These are phyloP conservation scores for Forficula auricularia DNA, from an alignment of 1,140 invertebrate genomes.

Conservation along the genomic window DNA sequence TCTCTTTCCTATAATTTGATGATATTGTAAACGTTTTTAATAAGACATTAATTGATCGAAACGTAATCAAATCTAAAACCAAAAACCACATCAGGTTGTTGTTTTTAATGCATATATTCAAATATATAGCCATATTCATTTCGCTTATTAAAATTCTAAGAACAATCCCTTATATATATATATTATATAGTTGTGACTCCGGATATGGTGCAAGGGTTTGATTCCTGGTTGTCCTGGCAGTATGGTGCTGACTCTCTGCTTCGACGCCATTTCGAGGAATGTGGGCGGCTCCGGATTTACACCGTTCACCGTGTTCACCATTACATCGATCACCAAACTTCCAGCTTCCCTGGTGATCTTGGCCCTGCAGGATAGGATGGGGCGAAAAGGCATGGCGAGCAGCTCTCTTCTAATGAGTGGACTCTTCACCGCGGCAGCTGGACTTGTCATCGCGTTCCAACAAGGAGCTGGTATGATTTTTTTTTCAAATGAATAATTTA, in stretches of 20 bases:
- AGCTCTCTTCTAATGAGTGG: constrained; percentile 33
- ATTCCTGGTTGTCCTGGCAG: constrained; percentile 13
- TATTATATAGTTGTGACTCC: too few species aligned
- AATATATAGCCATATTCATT: too few species aligned
- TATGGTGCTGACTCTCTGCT: constrained; percentile 41
- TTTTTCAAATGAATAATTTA: too few species aligned
- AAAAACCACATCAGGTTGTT: too few species aligned
- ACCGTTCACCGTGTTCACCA: constrained; percentile 36
- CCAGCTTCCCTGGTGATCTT: constrained; percentile 38
- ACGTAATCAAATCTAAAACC: too few species aligned
- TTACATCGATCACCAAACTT: constrained; percentile 36
- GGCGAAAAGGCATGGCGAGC: constrained; percentile 36
- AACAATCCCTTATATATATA: too few species aligned
- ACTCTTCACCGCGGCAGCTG: constrained; percentile 26
- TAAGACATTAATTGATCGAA: too few species aligned
- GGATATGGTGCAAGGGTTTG: too few species aligned
- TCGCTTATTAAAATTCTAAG: too few species aligned
- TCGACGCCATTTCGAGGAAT: constrained; percentile 42
- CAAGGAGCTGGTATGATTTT: not conserved
- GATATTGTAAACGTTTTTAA: too few species aligned
- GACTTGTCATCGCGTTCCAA: constrained; percentile 12
- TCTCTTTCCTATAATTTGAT: too few species aligned
- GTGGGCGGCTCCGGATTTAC: constrained; percentile 36
- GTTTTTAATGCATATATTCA: too few species aligned
- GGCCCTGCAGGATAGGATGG: constrained; percentile 35